Evolutionary conservation across 2,888 invertebrate genomes (phyloP).

Genomic region (Pristionchus japonicus): DNA sequence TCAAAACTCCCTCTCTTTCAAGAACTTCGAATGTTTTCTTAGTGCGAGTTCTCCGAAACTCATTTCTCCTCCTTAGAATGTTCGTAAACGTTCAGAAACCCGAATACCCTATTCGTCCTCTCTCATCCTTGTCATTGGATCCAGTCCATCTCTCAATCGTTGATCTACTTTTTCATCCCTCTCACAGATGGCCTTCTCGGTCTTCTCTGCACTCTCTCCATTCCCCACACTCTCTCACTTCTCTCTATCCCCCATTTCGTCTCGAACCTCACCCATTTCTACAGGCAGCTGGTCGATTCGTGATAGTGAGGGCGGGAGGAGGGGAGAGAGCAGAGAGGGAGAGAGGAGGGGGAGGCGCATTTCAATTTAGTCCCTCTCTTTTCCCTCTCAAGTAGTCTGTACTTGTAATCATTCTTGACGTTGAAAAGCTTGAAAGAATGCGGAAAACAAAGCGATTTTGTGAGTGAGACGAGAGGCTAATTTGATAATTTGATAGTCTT

Average conservation of each 20-base stretch:
- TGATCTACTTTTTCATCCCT: slow-evolving; percentile 8
- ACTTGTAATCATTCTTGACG: slow-evolving; percentile 11
- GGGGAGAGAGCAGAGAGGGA: neutral
- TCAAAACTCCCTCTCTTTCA: too few relatives aligned
- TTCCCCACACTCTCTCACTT: neutral
- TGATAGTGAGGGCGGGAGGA: neutral
- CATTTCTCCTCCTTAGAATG: too few relatives aligned
- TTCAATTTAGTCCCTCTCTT: slow-evolving; percentile 25
- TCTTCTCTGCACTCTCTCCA: slow-evolving; percentile 21
- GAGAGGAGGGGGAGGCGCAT: neutral
- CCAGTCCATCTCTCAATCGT: neutral
- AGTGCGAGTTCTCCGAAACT: too few relatives aligned
- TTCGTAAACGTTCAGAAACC: too few relatives aligned
- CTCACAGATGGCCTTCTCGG: neutral
- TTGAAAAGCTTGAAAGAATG: slow-evolving; percentile 1
- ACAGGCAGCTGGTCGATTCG: slow-evolving; percentile 13
- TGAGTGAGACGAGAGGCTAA: neutral
- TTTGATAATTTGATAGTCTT: slow-evolving; percentile 29
- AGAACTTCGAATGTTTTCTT: neutral
- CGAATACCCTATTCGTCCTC: neutral
- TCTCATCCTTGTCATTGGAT: neutral
- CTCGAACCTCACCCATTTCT: neutral
- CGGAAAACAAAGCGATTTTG: slow-evolving; percentile 23
- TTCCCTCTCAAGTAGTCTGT: neutral
- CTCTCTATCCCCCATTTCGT: neutral